A percentile compares a stretch with the other conserved stretches of the same genome.
phyloP scores from a whole-genome alignment of 2,797 vertebrate genomes.

The Chrysocyon brachyurus region DNA sequence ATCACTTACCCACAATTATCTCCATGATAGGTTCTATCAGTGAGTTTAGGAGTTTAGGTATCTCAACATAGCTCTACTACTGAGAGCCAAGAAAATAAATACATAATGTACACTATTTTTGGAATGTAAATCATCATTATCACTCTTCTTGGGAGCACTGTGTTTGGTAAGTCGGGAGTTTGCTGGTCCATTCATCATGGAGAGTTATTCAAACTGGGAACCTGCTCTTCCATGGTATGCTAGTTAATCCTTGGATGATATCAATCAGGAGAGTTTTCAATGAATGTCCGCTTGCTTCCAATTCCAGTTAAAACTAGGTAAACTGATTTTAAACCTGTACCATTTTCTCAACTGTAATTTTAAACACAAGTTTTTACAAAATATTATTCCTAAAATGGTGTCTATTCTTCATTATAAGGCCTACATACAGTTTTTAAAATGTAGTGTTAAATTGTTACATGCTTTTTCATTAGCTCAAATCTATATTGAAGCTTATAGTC shows the following conservation, averaged over 20 bases:
- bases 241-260: neutral
- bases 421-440: neutral
- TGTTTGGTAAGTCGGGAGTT: neutral
- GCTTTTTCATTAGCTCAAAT: slow-evolving; percentile 17
- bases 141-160: neutral
- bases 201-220: neutral
- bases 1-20: neutral
- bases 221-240: neutral
- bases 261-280: neutral
- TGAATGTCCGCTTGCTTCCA: neutral
- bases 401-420: neutral
- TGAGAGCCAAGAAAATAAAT: neutral
- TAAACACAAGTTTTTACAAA: neutral
- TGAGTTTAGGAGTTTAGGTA: neutral
- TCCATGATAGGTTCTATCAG: neutral
- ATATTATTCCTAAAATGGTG: neutral
- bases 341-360: neutral
- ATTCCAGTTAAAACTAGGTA: neutral
- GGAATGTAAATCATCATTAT: neutral
- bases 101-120: neutral
- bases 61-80: neutral
- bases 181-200: neutral
- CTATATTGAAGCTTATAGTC: neutral
- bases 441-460: slow-evolving; percentile 14
- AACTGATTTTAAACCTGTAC: neutral